A percentile compares a stretch with the other conserved stretches of the same genome.
Evolutionary conservation across 2,888 invertebrate species (phyloP).

Genomic region (Sympetrum striolatum): DNA sequence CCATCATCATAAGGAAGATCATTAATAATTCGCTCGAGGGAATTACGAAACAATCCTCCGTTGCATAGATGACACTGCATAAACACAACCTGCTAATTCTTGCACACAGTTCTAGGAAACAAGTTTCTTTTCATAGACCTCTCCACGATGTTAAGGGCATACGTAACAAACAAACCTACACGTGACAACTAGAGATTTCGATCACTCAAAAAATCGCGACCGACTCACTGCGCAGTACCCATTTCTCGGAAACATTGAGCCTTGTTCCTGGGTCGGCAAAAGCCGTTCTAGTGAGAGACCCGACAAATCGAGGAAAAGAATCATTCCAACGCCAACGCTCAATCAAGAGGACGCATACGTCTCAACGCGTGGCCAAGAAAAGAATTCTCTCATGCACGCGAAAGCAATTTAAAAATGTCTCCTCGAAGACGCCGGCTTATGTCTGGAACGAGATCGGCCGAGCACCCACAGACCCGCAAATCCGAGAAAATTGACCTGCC

Average conservation of each 20-base stretch:
- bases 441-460: background rate
- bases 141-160: too few relatives aligned
- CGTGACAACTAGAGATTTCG: background rate
- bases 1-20: too few relatives aligned
- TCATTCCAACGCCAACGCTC: background rate
- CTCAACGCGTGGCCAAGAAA: background rate
- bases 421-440: background rate
- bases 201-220: background rate
- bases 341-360: background rate
- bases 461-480: background rate
- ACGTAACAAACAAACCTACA: too few relatives aligned
- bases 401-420: background rate
- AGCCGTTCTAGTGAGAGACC: background rate
- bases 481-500: background rate
- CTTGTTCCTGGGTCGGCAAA: background rate
- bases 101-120: too few relatives aligned
- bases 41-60: too few relatives aligned
- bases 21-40: too few relatives aligned
- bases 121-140: too few relatives aligned
- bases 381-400: background rate
- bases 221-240: background rate
- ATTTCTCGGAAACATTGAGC: background rate
- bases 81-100: too few relatives aligned
- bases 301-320: background rate
- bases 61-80: too few relatives aligned